A percentile compares a stretch with the other conserved stretches of the same genome.
These are phyloP conservation scores for Oenanthe melanoleuca DNA, from an alignment of 2,113 vertebrate species.

Conservation along the genomic window DNA sequence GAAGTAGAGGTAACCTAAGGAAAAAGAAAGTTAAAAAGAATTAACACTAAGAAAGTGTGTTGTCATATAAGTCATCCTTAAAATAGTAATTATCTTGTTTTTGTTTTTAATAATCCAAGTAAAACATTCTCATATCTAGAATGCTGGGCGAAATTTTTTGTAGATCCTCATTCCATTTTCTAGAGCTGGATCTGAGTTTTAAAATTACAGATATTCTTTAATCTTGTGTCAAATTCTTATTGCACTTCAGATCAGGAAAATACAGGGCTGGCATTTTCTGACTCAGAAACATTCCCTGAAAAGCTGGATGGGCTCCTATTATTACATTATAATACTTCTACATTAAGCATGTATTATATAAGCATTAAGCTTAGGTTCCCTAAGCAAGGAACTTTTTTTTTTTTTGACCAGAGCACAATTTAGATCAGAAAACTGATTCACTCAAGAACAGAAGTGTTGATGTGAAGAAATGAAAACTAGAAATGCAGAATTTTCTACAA, in stretches of 20 bases:
- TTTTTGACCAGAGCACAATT: neutral
- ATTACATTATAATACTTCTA: neutral
- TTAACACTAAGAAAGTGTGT: neutral
- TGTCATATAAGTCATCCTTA: neutral
- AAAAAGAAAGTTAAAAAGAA: neutral
- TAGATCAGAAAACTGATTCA: neutral
- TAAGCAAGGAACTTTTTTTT: neutral
- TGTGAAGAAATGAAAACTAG: neutral
- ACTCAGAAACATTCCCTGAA: neutral
- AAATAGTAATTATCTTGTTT: neutral
- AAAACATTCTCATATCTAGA: neutral
- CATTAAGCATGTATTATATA: neutral
- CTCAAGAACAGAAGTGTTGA: neutral
- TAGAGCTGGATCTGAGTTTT: neutral
- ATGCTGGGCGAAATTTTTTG: neutral
- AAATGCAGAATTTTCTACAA: neutral
- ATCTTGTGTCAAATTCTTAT: neutral
- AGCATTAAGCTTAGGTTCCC: neutral
- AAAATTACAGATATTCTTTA: neutral
- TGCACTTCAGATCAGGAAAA: neutral
- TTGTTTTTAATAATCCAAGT: neutral
- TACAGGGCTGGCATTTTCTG: neutral
- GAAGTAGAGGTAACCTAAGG: constrained; percentile 88
- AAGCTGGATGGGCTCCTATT: neutral
- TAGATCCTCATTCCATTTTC: neutral